Percentiles rank a stretch among this genome's conserved stretches.
Evolutionary conservation across 2,113 vertebrate species (phyloP).

Genomic region (Lucifuga dentata): DNA sequence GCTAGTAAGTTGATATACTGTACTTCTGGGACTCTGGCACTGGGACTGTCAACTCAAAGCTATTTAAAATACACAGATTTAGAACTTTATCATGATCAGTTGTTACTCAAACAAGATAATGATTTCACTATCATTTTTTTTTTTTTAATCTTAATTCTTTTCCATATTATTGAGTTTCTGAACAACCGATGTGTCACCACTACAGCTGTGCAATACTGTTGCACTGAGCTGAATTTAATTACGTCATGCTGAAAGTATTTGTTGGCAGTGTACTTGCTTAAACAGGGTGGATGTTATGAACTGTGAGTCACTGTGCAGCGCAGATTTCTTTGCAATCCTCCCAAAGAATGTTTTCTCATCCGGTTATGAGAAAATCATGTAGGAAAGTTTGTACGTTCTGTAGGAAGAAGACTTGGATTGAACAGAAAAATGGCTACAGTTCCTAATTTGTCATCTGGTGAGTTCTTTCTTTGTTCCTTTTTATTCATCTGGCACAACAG

Average conservation of each 20-base stretch:
- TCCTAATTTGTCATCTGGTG: conserved; percentile 57
- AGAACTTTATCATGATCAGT: not conserved
- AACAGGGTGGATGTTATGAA: conserved; percentile 73
- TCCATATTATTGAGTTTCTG: not conserved
- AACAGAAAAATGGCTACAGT: conserved; percentile 41
- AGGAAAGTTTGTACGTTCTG: conserved; percentile 20
- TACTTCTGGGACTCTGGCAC: not conserved
- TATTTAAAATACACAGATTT: not conserved
- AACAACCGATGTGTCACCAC: conserved; percentile 5
- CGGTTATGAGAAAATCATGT: conserved; percentile 30
- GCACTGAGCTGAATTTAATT: conserved; percentile 58
- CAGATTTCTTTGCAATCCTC: conserved; percentile 47
- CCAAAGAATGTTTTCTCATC: conserved; percentile 38
- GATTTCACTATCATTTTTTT: no score
- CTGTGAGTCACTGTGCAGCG: conserved; percentile 42
- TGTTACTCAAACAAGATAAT: no score
- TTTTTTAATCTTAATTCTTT: no score
- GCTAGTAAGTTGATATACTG: no score
- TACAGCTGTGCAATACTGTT: conserved; percentile 31
- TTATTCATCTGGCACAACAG: not conserved
- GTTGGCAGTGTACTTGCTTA: conserved; percentile 58
- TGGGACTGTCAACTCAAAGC: no score
- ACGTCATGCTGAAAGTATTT: conserved; percentile 82
- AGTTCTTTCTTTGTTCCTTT: conserved; percentile 43
- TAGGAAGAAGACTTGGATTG: conserved; percentile 14